Evolutionary conservation across 1,140 invertebrate genomes (phyloP).

Genomic region (Paraescarpia echinospica): DNA sequence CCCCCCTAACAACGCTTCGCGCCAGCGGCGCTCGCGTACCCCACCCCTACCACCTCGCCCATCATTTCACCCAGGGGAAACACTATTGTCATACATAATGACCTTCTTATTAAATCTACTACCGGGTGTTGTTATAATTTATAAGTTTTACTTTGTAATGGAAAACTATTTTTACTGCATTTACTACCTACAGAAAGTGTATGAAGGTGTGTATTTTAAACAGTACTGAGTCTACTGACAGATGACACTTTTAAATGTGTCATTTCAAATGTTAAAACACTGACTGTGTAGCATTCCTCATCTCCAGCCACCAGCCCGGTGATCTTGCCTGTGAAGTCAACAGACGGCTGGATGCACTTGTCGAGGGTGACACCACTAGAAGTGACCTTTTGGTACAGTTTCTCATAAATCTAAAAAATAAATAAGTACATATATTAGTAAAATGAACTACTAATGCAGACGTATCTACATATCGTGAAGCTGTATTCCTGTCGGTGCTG

Average conservation of each 20-base stretch:
- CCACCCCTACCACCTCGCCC: too few relatives aligned
- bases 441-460: background rate
- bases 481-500: background rate
- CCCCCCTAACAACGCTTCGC: too few relatives aligned
- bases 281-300: slow-evolving; percentile 37
- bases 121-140: background rate
- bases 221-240: too few relatives aligned
- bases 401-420: slow-evolving; percentile 32
- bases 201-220: background rate
- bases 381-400: slow-evolving; percentile 30
- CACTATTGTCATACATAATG: too few relatives aligned
- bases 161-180: background rate
- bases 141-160: background rate
- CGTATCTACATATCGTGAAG: slow-evolving; percentile 7
- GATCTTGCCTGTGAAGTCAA: slow-evolving; percentile 29
- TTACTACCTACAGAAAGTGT: background rate
- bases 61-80: too few relatives aligned
- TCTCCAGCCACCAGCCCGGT: slow-evolving; percentile 38
- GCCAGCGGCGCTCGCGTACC: too few relatives aligned
- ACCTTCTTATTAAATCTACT: background rate
- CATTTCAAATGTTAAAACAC: background rate
- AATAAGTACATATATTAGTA: background rate
- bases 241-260: background rate
- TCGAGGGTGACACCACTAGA: slow-evolving; percentile 35
- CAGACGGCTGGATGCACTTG: slow-evolving; percentile 35